Evolutionary conservation across 2,797 vertebrate species (phyloP).

Genomic region (Hypotaenidia okinawae): DNA sequence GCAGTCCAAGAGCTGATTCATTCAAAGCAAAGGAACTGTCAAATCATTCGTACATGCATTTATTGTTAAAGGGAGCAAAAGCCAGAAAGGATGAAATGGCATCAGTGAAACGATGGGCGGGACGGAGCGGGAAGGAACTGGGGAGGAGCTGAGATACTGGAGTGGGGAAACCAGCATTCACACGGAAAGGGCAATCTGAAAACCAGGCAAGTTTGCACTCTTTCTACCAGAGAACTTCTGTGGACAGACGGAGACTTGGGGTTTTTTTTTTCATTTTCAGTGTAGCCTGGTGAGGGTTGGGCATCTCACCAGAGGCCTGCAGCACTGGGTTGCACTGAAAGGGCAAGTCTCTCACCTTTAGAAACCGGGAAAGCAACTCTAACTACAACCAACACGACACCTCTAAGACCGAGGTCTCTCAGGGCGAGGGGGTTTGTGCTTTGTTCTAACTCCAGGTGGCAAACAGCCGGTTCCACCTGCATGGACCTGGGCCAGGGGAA

Average conservation of each 20-base stretch:
- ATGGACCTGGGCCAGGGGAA: fast-evolving
- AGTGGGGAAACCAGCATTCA: conserved; percentile 59
- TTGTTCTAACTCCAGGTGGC: background rate
- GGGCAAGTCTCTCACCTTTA: conserved; percentile 26
- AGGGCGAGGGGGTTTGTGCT: background rate
- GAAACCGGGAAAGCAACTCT: conserved; percentile 46
- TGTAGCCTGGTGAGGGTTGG: background rate
- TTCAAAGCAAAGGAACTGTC: conserved; percentile 61
- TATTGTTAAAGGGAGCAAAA: conserved; percentile 67
- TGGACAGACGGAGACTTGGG: background rate
- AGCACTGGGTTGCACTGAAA: background rate
- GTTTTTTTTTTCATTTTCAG: background rate
- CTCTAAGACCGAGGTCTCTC: background rate
- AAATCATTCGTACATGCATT: conserved; percentile 66
- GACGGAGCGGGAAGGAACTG: background rate
- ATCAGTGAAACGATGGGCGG: conserved; percentile 52
- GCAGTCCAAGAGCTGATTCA: conserved; percentile 21
- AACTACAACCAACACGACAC: background rate
- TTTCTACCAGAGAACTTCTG: conserved; percentile 17
- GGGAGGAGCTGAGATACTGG: conserved; percentile 53
- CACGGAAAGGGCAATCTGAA: conserved; percentile 58
- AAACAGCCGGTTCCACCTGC: background rate
- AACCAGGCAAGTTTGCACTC: conserved; percentile 55
- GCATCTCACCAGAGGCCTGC: background rate
- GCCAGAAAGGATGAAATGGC: conserved; percentile 59